Base-by-base conservation (phyloP, 2,888 invertebrate genomes). In the Schrankia costaestrigalis region DNA sequence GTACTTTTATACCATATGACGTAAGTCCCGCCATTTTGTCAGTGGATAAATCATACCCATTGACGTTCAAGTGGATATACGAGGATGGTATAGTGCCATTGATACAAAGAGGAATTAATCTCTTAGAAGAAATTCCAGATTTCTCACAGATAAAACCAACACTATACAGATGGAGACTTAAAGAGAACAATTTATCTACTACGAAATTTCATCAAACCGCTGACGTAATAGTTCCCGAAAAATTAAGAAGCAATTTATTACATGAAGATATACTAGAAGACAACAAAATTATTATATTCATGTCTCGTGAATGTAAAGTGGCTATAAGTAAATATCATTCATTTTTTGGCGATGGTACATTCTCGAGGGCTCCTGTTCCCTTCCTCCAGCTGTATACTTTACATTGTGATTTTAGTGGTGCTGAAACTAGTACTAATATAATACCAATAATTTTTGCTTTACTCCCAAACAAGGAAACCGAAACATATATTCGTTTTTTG, bases 391-490 rank as follows among this genome's bases (percentile, higher is more conserved):
- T 29, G 29, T 29, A 29, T 29, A 29, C 11, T 29, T 29, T 29
- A 12, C 22, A 29, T 29, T 29, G 29, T 29, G 29, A 29, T 12
- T 11, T 21, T 29, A 29, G 29, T 19, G 29, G 21, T 19, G 29
- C 29, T 29, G 29, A 29, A 29, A 21, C 19, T 21, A 29, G 21
- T 29, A 29, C 22, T 13, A 29, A 29, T 29, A 21, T 13, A 18
- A 30, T 30, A 14, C 14, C 30, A 30, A 30, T 30, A 11, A 30
- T 30, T 30, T 30, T 30, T 13, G 30, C 30, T 10, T 21, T 30
- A 21, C 23, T 30, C n/a, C 30, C 30, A 8, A 30, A 30, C 14
- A 30, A 30, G 30, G 23, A 30, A 30, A 22, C 19, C 19, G 11
- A n/a, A n/a, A n/a, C n/a, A n/a, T n/a, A n/a, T n/a, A n/a, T n/a